phyloP scores from a whole-genome alignment of 2,797 vertebrate species.

The Danionella dracula region DNA sequence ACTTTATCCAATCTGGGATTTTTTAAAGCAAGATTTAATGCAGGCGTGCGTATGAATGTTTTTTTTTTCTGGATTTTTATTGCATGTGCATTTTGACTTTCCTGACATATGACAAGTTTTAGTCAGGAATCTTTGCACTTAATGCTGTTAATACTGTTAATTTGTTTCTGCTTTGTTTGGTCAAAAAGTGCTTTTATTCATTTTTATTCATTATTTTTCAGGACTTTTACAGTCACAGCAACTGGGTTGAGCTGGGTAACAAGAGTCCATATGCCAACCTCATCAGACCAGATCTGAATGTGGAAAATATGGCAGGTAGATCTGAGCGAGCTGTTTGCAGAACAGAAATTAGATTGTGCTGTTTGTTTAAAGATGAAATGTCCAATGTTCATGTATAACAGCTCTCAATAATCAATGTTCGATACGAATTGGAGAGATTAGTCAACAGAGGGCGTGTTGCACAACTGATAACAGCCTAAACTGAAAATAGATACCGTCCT shows the following conservation, averaged over 20 bases:
- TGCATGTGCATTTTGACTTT: too few species aligned
- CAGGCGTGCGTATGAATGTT: too few species aligned
- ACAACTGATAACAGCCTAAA: not conserved
- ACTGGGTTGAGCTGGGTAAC: conserved; percentile 71
- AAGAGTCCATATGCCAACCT: conserved; percentile 56
- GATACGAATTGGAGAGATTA: not conserved
- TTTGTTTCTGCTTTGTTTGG: not conserved
- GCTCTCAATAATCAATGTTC: not conserved
- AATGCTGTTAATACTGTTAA: too few species aligned
- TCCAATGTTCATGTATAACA: conserved; percentile 10
- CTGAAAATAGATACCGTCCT: too few species aligned
- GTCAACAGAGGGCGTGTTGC: not conserved
- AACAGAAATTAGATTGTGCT: not conserved
- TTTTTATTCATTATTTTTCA: not conserved
- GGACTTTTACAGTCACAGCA: conserved; percentile 77
- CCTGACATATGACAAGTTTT: too few species aligned
- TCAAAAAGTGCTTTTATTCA: too few species aligned
- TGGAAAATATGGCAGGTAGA: conserved; percentile 41
- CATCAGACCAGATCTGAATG: conserved; percentile 52
- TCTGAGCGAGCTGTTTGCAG: not conserved
- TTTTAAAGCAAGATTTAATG: too few species aligned
- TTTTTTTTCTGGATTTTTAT: too few species aligned
- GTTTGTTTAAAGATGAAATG: not conserved
- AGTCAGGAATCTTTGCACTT: too few species aligned
- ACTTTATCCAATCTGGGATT: too few species aligned